Evolutionary conservation across 1,140 invertebrate genomes (phyloP).

Genomic region (Mamestra configurata): DNA sequence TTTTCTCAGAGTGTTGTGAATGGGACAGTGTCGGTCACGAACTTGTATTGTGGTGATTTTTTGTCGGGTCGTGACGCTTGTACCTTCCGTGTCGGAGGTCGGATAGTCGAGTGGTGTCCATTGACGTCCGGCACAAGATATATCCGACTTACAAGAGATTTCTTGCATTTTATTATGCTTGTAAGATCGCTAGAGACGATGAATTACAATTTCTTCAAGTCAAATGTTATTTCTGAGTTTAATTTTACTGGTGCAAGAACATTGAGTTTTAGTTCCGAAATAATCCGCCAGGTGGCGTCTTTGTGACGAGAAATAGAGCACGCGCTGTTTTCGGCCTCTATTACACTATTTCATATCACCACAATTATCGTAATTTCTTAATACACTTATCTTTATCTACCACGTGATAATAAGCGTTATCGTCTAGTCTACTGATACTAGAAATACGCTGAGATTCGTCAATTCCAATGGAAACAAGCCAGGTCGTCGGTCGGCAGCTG

Average conservation of each 20-base stretch:
- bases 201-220: too few species aligned
- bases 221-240: too few species aligned
- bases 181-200: too few species aligned
- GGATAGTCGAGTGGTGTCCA: slow-evolving; percentile 59
- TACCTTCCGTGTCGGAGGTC: slow-evolving; percentile 79
- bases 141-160: too few species aligned
- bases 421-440: background rate
- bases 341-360: background rate
- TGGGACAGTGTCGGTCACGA: slow-evolving; percentile 69
- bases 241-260: background rate
- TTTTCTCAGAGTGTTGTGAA: slow-evolving; percentile 75
- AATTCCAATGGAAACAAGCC: slow-evolving; percentile 58
- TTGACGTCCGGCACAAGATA: slow-evolving; percentile 25
- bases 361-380: background rate
- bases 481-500: slow-evolving; percentile 59
- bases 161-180: too few species aligned
- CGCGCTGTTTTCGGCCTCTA: background rate
- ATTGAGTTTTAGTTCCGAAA: background rate
- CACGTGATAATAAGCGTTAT: background rate
- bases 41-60: slow-evolving; percentile 70
- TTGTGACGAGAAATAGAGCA: background rate
- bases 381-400: background rate
- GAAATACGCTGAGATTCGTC: slow-evolving; percentile 15
- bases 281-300: slow-evolving; percentile 17
- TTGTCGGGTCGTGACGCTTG: slow-evolving; percentile 63